A percentile compares a stretch with the other conserved stretches of the same genome.
These are phyloP conservation scores for Luperina nickerlii DNA, from an alignment of 2,888 invertebrate species.

Conservation along the genomic window DNA sequence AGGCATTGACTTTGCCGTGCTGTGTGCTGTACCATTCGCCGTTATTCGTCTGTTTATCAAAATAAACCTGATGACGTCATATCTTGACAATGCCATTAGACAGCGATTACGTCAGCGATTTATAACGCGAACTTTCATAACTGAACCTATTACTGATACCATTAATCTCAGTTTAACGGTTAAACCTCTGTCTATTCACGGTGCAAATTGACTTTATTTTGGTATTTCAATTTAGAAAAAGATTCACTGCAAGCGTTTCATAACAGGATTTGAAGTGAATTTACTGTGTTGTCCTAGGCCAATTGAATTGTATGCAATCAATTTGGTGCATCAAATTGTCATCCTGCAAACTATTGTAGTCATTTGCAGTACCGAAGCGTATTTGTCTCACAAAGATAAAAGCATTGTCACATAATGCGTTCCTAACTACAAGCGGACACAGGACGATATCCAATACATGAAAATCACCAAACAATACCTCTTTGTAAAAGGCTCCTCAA, in stretches of 20 bases:
- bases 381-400: conserved; percentile 83
- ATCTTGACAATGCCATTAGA: conserved; percentile 62
- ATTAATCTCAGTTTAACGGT: conserved; percentile 60
- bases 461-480: conserved; percentile 85
- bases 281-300: conserved; percentile 52
- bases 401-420: conserved; percentile 81
- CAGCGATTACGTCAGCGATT: conserved; percentile 71
- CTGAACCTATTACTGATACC: conserved; percentile 60
- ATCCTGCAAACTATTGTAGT: conserved; percentile 66
- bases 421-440: conserved; percentile 86
- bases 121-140: conserved; percentile 67
- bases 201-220: conserved; percentile 50
- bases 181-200: conserved; percentile 38
- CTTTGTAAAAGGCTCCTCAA: conserved; percentile 77
- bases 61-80: conserved; percentile 65
- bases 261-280: conserved; percentile 59
- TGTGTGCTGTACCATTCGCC: conserved; percentile 52
- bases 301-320: conserved; percentile 61
- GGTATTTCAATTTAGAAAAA: conserved; percentile 44
- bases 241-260: conserved; percentile 57
- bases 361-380: conserved; percentile 74
- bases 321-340: conserved; percentile 67
- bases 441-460: conserved; percentile 88
- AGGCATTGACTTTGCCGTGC: conserved; percentile 44
- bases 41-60: conserved; percentile 58